Base-by-base conservation (phyloP, 2,888 invertebrate species). In the Polydrusus cervinus region DNA sequence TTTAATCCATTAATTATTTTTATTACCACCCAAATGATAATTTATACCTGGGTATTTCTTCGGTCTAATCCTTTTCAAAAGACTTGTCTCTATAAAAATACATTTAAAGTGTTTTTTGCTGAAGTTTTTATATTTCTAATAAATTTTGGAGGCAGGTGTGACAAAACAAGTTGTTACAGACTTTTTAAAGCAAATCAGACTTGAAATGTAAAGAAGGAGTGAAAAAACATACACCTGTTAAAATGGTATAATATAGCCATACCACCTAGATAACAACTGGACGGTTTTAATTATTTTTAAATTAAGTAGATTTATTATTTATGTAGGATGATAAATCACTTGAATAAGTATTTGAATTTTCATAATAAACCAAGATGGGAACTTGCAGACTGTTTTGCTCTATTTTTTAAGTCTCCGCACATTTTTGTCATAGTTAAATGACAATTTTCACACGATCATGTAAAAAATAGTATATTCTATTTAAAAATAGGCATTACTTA, bases 151-250 rank as follows among this genome's bases (percentile, higher is more conserved):
- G 20, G 67, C 67, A 67, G 67, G 67, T 67, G 67, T 67, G 67
- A 67, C 67, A 67, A 67, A 40, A 43, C 67, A 25, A 38, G 67
- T 67, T 67, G 34, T 55, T 55, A 55, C 67, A 66, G 38, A 38
- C 11, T 18, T 43, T 67, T 53, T 67, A 14, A 20, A 20, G 18
- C 53, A 11, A 53, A 43, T 67, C 67, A 16, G 55, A 53, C 55
- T 53, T 51, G 40, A 16, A 55, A 43, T 67, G 43, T 40, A 20
- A 67, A 40, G 45, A 18, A 11, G 18, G 25, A 53, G 14, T 25
- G 11, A 51, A 53, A 25, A 30, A 53, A 30, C 14, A 18, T 51
- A 53, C 53, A 53, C 53, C 53, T 53, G 53, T 53, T 30, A 25
- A 53, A 25, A 25, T 53, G 13, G 25, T 20, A 53, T 53, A 25